These are phyloP conservation scores for Intellagama lesueurii DNA, from an alignment of 2,797 vertebrate genomes.

Conservation along the genomic window DNA sequence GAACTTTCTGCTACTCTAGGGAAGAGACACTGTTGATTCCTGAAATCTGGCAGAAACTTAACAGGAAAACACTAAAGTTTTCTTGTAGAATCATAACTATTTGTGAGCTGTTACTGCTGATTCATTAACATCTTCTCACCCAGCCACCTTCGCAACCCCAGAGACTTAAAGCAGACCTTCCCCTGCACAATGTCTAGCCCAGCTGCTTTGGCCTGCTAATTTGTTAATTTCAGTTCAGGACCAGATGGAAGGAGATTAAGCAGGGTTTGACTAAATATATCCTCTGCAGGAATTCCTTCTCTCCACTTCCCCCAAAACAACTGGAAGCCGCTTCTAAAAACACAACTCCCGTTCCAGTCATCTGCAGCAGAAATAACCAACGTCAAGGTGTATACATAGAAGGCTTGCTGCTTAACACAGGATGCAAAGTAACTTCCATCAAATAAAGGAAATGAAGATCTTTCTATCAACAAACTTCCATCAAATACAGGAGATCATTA, in stretches of 20 bases:
- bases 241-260: constrained; percentile 43
- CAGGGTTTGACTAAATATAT: constrained; percentile 52
- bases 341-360: not conserved
- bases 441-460: not conserved
- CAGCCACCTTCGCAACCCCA: not conserved
- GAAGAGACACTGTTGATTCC: not conserved
- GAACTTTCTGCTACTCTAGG: not conserved
- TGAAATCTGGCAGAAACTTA: not conserved
- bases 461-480: not conserved
- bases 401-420: constrained; percentile 21
- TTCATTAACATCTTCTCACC: not conserved
- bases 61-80: not conserved
- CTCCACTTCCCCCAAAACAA: constrained; percentile 17
- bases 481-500: not conserved
- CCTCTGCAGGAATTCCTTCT: constrained; percentile 22
- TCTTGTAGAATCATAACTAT: not conserved
- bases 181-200: accelerated
- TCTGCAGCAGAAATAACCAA: accelerated
- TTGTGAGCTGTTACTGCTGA: too few species aligned
- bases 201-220: constrained; percentile 13
- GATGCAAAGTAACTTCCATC: not conserved
- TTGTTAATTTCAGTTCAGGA: not conserved
- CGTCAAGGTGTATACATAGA: not conserved
- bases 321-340: constrained; percentile 22
- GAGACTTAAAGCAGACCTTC: not conserved